Base-by-base conservation (phyloP, 2,888 invertebrate species). In the Gymnoscelis rufifasciata region DNA sequence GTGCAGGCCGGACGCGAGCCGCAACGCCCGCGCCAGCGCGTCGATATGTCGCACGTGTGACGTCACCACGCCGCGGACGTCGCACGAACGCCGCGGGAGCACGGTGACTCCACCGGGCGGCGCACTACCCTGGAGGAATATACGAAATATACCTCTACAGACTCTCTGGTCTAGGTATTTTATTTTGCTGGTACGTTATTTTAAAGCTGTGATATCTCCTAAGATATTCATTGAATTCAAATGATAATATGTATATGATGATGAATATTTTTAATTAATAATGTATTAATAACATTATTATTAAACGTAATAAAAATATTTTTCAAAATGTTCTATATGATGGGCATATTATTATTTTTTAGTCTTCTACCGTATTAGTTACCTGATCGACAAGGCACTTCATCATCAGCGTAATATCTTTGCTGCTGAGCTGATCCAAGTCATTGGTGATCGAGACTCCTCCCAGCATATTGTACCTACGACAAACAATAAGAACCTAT, bases 91-190 rank as follows among this genome's bases (percentile, higher is more conserved):
- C 74, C 71, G 28, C 91, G 78, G 53, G 26, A 87, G 84, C 59
- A 92, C 77, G 62, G 88, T 90, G 3, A 92, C 75, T 1, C 92
- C 92, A 26, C 91, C 92, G 1, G 90, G 87, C 0, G 88, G 87
- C 12, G 90, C 54, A 0, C 91, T 81, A 7, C 90, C 90, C 83
- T 91, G 51, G 38, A 41, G 13, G 7, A 31, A 2, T 3, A 10
- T 14, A 15, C n/a, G n/a, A n/a, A n/a, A n/a, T n/a, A n/a, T n/a
- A n/a, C n/a, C n/a, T n/a, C n/a, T n/a, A n/a, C n/a, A n/a, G n/a
- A n/a, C n/a, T n/a, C n/a, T n/a, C n/a, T n/a, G n/a, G n/a, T n/a
- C n/a, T n/a, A n/a, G n/a, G n/a, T n/a, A n/a, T n/a, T n/a, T n/a
- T n/a, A n/a, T n/a, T n/a, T n/a, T n/a, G n/a, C n/a, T n/a, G n/a